These are phyloP conservation scores for Scolanthus callimorphus DNA, from an alignment of 92 coral and sea anemone genomes.

Conservation along the genomic window DNA sequence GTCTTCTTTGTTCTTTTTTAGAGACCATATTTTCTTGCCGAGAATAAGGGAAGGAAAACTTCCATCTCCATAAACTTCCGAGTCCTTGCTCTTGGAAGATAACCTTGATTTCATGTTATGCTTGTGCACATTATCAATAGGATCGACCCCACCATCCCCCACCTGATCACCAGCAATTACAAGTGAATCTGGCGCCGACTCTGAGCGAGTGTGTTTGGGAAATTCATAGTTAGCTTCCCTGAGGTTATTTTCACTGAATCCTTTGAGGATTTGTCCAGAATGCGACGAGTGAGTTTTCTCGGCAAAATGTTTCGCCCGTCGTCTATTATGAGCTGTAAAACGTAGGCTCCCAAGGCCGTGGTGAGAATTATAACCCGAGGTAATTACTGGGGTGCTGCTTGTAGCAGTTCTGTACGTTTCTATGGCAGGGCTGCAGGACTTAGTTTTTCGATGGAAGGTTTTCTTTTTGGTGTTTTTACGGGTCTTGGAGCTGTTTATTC, in stretches of 20 bases:
- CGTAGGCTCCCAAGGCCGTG: conserved; percentile 52
- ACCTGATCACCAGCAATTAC: conserved; percentile 49
- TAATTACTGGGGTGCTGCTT: neutral
- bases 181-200: conserved; percentile 43
- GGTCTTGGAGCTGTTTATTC: conserved; percentile 44
- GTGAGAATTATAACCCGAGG: conserved; percentile 17
- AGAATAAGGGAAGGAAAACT: conserved; percentile 40
- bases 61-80: conserved; percentile 7
- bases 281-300: conserved; percentile 1
- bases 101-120: conserved; percentile 30
- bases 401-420: conserved; percentile 7
- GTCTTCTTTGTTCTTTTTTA: neutral
- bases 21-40: neutral
- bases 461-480: conserved; percentile 1
- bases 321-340: conserved; percentile 27
- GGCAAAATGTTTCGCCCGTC: conserved; percentile 10
- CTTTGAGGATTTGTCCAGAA: conserved; percentile 54
- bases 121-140: conserved; percentile 44
- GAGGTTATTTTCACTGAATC: conserved; percentile 42
- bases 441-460: conserved; percentile 7
- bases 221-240: conserved; percentile 15
- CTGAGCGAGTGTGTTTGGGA: conserved; percentile 15
- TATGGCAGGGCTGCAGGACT: conserved; percentile 28
- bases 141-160: conserved; percentile 22
- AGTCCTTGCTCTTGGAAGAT: conserved; percentile 15